phyloP scores from a whole-genome alignment of 2,113 vertebrate genomes.

The Planiliza haematocheilus region DNA sequence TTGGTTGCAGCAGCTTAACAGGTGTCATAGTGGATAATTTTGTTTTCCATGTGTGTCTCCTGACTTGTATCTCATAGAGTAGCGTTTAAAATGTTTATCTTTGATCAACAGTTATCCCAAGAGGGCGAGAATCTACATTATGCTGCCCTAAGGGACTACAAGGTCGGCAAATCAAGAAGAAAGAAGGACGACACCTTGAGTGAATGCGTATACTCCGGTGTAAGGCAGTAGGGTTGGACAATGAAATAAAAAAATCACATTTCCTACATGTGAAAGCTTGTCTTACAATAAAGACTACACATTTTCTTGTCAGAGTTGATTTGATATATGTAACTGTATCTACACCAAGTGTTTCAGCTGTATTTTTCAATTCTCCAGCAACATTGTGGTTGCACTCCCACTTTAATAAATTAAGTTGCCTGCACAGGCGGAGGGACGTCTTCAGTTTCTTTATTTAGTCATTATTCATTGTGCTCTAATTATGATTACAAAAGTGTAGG shows the following conservation, averaged over 20 bases:
- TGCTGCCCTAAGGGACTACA: conserved; percentile 25
- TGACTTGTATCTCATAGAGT: too few relatives aligned
- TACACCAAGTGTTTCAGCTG: too few relatives aligned
- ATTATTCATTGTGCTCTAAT: too few relatives aligned
- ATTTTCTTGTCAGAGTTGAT: background rate
- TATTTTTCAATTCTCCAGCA: accelerated
- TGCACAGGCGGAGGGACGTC: too few relatives aligned
- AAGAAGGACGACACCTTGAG: accelerated
- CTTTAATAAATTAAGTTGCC: too few relatives aligned
- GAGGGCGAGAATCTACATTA: conserved; percentile 45
- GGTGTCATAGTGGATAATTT: background rate
- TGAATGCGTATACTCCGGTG: conserved; percentile 47
- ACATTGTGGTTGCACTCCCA: background rate
- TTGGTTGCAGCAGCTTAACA: background rate
- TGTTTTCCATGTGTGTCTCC: background rate
- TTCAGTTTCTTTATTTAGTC: too few relatives aligned
- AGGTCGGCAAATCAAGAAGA: conserved; percentile 9
- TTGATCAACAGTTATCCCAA: background rate
- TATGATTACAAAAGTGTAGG: too few relatives aligned
- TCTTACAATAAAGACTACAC: too few relatives aligned
- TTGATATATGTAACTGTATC: too few relatives aligned
- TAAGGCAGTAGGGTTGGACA: conserved; percentile 26
- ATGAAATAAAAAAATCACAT: too few relatives aligned
- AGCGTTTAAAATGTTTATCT: background rate
- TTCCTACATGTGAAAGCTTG: too few relatives aligned